phyloP scores from a whole-genome alignment of 2,888 invertebrate genomes.

The Oscheius sp. region DNA sequence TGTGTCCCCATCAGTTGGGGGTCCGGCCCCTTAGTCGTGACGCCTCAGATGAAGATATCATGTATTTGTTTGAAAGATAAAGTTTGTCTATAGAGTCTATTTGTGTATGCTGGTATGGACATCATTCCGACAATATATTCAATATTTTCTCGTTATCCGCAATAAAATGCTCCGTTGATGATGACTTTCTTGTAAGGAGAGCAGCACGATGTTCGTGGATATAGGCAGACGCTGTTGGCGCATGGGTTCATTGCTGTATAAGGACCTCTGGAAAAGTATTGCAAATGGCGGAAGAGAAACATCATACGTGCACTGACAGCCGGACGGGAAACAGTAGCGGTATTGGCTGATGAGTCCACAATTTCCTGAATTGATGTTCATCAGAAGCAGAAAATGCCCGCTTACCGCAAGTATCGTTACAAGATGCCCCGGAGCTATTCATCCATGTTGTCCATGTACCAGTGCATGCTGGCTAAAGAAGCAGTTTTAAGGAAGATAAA shows the following conservation, averaged over 20 bases:
- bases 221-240: constrained; percentile 43
- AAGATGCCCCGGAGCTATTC: constrained; percentile 24
- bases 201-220: constrained; percentile 52
- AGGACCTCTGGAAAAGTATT: constrained; percentile 40
- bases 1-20: no score
- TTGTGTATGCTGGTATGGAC: no score
- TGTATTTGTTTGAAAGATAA: no score
- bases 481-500: neutral
- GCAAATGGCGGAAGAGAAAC: neutral
- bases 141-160: neutral
- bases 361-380: neutral
- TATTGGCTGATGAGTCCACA: constrained; percentile 40
- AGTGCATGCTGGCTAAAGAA: constrained; percentile 41
- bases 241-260: constrained; percentile 39
- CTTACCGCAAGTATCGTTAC: constrained; percentile 49
- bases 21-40: no score
- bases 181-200: constrained; percentile 43
- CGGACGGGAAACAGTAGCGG: constrained; percentile 51
- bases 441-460: constrained; percentile 56
- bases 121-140: no score
- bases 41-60: no score
- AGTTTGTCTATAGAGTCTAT: no score
- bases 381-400: no score
- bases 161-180: constrained; percentile 27
- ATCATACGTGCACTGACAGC: constrained; percentile 49